Conservation (phyloP, 1,140 invertebrate species). For the Drosophila sp. region DNA sequence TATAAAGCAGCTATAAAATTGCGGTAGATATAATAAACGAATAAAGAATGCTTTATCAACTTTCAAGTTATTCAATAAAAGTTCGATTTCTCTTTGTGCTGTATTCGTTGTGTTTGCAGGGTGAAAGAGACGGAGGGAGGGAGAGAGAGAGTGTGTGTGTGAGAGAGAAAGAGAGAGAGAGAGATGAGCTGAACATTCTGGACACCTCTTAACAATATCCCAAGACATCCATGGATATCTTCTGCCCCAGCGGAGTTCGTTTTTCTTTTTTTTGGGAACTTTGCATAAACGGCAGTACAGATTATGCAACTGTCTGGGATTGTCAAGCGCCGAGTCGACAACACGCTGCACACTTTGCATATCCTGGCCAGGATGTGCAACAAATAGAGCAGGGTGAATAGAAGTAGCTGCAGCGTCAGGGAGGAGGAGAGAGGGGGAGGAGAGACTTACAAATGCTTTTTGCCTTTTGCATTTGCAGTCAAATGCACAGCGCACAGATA, state of each 20-base stretch:
- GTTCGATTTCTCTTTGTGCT: constrained; percentile 57
- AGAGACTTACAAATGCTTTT: constrained; percentile 73
- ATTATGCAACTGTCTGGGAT: constrained; percentile 81
- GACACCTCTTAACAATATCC: constrained; percentile 64
- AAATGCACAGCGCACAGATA: constrained; percentile 47
- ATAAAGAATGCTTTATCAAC: constrained; percentile 47
- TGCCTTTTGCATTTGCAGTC: constrained; percentile 61
- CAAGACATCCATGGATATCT: constrained; percentile 10
- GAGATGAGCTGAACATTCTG: constrained; percentile 46
- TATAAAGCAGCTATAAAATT: constrained; percentile 28
- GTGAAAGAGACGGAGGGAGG: neutral
- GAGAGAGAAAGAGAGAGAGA: neutral
- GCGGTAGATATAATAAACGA: constrained; percentile 20
- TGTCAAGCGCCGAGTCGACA: constrained; percentile 56
- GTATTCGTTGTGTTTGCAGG: neutral
- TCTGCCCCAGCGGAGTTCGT: constrained; percentile 23
- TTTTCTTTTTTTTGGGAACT: constrained; percentile 46
- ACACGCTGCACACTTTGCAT: constrained; percentile 74
- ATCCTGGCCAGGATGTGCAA: constrained; percentile 48
- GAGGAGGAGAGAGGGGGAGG: no score
- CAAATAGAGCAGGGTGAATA: neutral
- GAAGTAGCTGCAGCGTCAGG: neutral
- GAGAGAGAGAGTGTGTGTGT: neutral
- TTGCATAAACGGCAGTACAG: constrained; percentile 79
- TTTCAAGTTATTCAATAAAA: constrained; percentile 76